Percentiles rank a stretch among this genome's conserved stretches.
These are phyloP conservation scores for Papilio polyxenes DNA, from an alignment of 1,140 invertebrate species.

Conservation along the genomic window DNA sequence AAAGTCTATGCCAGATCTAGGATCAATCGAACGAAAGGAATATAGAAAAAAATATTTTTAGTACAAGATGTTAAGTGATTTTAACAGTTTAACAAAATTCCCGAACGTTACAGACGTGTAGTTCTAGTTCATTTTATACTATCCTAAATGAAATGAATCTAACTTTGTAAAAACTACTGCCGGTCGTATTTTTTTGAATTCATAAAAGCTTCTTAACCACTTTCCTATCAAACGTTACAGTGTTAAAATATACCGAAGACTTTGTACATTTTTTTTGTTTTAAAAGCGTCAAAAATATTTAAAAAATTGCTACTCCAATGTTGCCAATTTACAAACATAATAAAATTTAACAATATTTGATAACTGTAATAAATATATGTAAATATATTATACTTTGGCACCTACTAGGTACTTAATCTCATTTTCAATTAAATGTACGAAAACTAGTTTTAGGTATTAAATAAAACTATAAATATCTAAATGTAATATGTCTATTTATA, in stretches of 20 bases:
- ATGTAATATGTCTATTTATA: conserved; percentile 34
- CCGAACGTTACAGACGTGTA: background rate
- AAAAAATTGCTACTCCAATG: background rate
- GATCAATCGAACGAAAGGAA: background rate
- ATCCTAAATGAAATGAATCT: background rate
- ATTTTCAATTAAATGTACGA: conserved; percentile 6
- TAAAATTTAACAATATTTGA: conserved; percentile 10
- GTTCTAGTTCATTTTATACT: background rate
- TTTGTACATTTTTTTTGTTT: background rate
- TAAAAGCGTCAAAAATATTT: conserved; percentile 6
- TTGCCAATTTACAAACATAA: conserved; percentile 15
- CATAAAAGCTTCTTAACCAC: too few species aligned
- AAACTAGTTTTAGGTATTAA: conserved; percentile 22
- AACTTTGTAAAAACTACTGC: background rate
- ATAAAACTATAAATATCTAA: conserved; percentile 33
- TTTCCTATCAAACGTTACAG: background rate
- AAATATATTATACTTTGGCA: conserved; percentile 31
- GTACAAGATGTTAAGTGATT: background rate
- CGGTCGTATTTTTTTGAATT: background rate
- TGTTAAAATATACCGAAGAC: background rate
- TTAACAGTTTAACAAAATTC: background rate
- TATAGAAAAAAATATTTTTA: background rate
- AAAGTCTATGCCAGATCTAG: background rate
- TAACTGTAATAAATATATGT: conserved; percentile 28
- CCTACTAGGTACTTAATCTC: background rate